Percentiles rank a stretch among this genome's conserved stretches.
These are phyloP conservation scores for Orthosia gracilis DNA, from an alignment of 2,888 invertebrate species.

Conservation along the genomic window DNA sequence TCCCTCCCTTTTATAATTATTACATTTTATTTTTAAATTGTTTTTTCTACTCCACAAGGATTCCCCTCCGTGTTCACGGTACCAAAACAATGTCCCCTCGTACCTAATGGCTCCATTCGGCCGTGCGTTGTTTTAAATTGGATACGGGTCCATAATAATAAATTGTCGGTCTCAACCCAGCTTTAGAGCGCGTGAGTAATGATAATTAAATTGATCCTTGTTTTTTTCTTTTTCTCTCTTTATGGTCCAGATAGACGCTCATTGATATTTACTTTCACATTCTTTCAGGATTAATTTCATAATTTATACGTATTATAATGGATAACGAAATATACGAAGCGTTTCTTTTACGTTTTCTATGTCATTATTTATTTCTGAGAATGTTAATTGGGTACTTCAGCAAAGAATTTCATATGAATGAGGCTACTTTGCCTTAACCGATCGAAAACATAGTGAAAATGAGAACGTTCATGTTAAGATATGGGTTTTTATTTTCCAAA, in stretches of 20 bases:
- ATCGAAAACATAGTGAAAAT: not conserved
- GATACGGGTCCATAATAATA: constrained; percentile 91
- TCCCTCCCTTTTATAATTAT: constrained; percentile 90
- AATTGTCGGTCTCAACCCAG: constrained; percentile 90
- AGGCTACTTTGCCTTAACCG: not conserved
- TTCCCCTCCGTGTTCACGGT: constrained; percentile 86
- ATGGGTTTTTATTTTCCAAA: not conserved
- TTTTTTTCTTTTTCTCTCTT: constrained; percentile 82
- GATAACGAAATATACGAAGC: constrained; percentile 40
- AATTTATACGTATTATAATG: constrained; percentile 56
- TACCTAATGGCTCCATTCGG: constrained; percentile 85
- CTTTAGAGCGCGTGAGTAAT: constrained; percentile 87
- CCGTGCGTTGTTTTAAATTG: constrained; percentile 91
- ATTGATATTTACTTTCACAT: constrained; percentile 55
- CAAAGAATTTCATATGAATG: constrained; percentile 23
- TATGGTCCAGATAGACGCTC: constrained; percentile 66
- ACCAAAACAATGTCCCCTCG: constrained; percentile 87
- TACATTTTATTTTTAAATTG: constrained; percentile 91
- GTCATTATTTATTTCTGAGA: constrained; percentile 34
- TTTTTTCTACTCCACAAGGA: constrained; percentile 89
- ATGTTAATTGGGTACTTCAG: constrained; percentile 45
- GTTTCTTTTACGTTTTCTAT: constrained; percentile 23
- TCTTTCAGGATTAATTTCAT: constrained; percentile 51
- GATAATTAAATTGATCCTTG: constrained; percentile 89
- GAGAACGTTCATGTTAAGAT: not conserved